Conservation (phyloP, 1,140 invertebrate genomes). For the Yoshiicerus persimilis region DNA sequence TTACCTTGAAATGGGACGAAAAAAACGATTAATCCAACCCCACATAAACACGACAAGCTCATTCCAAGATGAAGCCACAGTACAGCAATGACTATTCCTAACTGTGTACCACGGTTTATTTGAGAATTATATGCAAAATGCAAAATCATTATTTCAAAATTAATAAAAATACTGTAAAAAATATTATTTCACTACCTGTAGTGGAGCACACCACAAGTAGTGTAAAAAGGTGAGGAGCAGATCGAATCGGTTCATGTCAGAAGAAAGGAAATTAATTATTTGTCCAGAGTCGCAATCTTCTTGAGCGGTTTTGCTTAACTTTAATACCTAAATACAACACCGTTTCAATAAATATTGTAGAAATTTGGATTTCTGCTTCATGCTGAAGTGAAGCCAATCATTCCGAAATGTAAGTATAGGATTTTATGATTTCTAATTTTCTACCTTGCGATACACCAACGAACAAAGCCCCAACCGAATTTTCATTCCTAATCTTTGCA, state of each 20-base stretch:
- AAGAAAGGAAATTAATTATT: conserved; percentile 63
- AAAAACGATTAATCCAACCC: conserved; percentile 66
- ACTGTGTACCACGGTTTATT: too few species aligned
- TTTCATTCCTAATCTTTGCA: conserved; percentile 58
- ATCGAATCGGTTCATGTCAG: conserved; percentile 60
- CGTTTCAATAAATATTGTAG: neutral
- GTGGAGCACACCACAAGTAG: conserved; percentile 59
- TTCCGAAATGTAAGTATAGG: too few species aligned
- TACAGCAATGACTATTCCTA: conserved; percentile 54
- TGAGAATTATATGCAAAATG: too few species aligned
- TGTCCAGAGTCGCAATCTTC: conserved; percentile 62
- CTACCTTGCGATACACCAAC: conserved; percentile 62
- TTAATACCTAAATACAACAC: conserved; percentile 36
- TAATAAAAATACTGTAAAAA: too few species aligned
- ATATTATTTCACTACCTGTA: conserved; percentile 59
- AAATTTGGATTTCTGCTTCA: too few species aligned
- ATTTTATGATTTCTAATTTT: neutral
- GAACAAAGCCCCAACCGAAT: conserved; percentile 60
- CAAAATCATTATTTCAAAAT: too few species aligned
- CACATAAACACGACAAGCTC: conserved; percentile 55
- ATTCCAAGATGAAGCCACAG: conserved; percentile 57
- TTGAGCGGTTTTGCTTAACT: conserved; percentile 53
- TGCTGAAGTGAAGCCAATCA: too few species aligned
- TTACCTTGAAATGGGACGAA: conserved; percentile 83
- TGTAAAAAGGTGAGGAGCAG: conserved; percentile 56